These are phyloP conservation scores for Fopius arisanus DNA, from an alignment of 1,140 invertebrate genomes.

Conservation along the genomic window DNA sequence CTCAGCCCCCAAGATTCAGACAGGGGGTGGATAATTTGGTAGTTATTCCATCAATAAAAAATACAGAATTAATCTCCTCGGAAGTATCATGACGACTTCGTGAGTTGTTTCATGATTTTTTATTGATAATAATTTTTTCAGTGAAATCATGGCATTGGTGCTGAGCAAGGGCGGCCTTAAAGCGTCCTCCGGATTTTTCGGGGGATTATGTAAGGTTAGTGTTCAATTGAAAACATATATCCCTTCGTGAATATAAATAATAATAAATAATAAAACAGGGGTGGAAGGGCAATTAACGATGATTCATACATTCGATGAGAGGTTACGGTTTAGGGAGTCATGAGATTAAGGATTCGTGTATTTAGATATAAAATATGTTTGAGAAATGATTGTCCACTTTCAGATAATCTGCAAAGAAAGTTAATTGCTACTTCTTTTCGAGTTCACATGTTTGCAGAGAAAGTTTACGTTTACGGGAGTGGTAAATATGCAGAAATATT, in stretches of 20 bases:
- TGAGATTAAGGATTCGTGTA: too few relatives aligned
- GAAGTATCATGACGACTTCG: background rate
- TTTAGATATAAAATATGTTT: background rate
- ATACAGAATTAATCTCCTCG: background rate
- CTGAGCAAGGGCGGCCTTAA: conserved; percentile 25
- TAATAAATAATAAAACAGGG: background rate
- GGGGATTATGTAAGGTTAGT: conserved; percentile 55
- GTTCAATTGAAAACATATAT: background rate
- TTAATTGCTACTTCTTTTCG: too few relatives aligned
- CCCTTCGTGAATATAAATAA: background rate
- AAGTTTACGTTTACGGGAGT: too few relatives aligned
- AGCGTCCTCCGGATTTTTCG: conserved; percentile 20
- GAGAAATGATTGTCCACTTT: too few relatives aligned
- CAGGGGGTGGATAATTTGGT: background rate
- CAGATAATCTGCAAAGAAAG: too few relatives aligned
- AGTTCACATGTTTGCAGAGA: too few relatives aligned
- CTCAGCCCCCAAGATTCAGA: background rate
- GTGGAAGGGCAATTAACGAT: too few relatives aligned
- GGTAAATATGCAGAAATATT: too few relatives aligned
- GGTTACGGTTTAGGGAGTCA: too few relatives aligned
- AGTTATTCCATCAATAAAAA: background rate
- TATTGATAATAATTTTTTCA: too few relatives aligned
- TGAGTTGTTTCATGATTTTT: conserved; percentile 19
- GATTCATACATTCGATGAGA: too few relatives aligned
- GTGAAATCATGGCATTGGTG: conserved; percentile 40